phyloP scores from a whole-genome alignment of 2,888 invertebrate species.

The Galeruca laticollis region DNA sequence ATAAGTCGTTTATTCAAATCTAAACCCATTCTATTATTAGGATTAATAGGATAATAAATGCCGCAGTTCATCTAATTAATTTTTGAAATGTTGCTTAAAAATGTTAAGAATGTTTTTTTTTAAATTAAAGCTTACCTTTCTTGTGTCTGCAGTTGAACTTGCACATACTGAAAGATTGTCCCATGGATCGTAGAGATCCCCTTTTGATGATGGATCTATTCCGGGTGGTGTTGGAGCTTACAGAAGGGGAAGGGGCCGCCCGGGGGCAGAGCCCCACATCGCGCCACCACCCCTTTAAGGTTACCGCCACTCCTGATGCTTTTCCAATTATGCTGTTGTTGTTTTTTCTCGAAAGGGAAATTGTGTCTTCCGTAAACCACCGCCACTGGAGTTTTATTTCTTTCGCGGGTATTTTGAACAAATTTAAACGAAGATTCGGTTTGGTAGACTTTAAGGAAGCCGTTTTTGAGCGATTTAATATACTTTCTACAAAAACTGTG shows the following conservation, averaged over 20 bases:
- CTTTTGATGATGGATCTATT: constrained; percentile 56
- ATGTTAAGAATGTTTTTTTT: no score
- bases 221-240: constrained; percentile 51
- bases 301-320: constrained; percentile 66
- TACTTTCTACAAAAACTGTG: constrained; percentile 7
- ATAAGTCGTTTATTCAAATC: no score
- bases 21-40: no score
- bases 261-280: constrained; percentile 68
- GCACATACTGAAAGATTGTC: constrained; percentile 86
- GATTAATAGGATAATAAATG: no score
- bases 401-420: constrained; percentile 48
- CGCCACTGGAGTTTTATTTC: constrained; percentile 46
- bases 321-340: constrained; percentile 56
- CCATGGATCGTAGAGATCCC: constrained; percentile 71
- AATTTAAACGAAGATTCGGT: constrained; percentile 48
- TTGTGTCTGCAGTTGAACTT: constrained; percentile 83
- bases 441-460: constrained; percentile 51
- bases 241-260: constrained; percentile 61
- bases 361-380: constrained; percentile 32
- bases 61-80: no score
- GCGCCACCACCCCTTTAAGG: constrained; percentile 67
- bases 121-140: constrained; percentile 65
- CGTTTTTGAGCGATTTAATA: constrained; percentile 52
- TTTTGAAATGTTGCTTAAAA: no score
- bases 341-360: constrained; percentile 48